Evolutionary conservation across 2,113 vertebrate genomes (phyloP), one percentile per base, ranked within the genome.

Genomic region (Cyanocitta stelleri): DNA sequence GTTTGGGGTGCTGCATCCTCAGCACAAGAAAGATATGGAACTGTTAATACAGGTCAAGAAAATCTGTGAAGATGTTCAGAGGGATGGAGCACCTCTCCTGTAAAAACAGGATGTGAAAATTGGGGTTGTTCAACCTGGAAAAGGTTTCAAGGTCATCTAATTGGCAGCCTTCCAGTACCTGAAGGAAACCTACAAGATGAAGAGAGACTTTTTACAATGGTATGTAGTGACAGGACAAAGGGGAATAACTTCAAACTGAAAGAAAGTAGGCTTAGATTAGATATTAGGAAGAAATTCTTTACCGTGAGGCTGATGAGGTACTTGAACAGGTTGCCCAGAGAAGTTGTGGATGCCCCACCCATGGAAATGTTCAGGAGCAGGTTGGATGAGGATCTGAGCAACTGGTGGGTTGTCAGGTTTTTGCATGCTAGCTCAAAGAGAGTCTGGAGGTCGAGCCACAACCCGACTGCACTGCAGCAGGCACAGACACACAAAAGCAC

Each of bases 101-200:
- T 46, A 18, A 33, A 46, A 66, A 66, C 7, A 44, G 21, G 4
- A 12, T 12, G 18, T 56, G 43, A 44, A 7, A 81, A 44, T 33
- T 52, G 48, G 44, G 15, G 18, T 33, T 59, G 18, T 24, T 51
- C 22, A 52, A 18, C 43, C 18, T 33, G 44, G 12, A 66, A 49
- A 59, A 33, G 4, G 2, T 15, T 74, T 59, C 24, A 19, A 49
- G 35, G 51, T 37, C 5, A 51, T 16, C 22, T 43, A 41, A 6
- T 7, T 49, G 30, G 18, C 0, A 0, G 14, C 19, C 33, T 52
- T 58, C 2, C 1, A 23, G 6, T 14, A 52, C 10, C 15, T 24
- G 55, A 52, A 59, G 4, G 5, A 35, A 56, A 22, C 5, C 3
- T 16, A 13, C 15, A 29, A 73, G 6, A 13, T 15, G 9, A 11